A percentile compares a stretch with the other conserved stretches of the same genome.
Evolutionary conservation across 2,113 vertebrate species (phyloP).

Genomic region (Leucosticte australis): DNA sequence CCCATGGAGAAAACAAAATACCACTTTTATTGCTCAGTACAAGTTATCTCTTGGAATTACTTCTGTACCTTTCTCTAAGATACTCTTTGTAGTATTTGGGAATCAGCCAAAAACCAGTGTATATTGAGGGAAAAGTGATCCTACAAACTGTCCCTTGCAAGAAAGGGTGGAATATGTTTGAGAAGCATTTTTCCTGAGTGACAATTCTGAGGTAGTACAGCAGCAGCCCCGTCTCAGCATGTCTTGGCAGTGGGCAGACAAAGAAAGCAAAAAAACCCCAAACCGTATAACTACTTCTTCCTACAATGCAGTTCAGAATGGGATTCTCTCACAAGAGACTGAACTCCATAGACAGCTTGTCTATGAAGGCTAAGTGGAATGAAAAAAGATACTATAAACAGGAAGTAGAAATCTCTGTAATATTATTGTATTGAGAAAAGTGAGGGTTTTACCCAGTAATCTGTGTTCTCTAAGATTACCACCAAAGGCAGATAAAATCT

Average conservation of each 20-base stretch:
- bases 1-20: not conserved
- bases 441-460: not conserved
- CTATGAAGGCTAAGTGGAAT: not conserved
- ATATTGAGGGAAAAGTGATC: not conserved
- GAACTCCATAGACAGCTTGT: not conserved
- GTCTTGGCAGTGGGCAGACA: not conserved
- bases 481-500: not conserved
- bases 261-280: fast-evolving
- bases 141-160: not conserved
- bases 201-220: not conserved
- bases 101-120: not conserved
- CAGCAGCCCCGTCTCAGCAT: not conserved
- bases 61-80: not conserved
- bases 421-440: not conserved
- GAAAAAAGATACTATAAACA: not conserved
- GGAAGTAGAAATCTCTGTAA: not conserved
- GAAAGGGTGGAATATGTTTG: not conserved
- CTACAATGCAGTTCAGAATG: not conserved
- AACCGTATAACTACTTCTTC: not conserved
- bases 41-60: not conserved
- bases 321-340: not conserved
- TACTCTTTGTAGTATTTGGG: not conserved
- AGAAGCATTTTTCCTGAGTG: not conserved
- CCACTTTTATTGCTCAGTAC: not conserved
- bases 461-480: not conserved